phyloP scores from a whole-genome alignment of 2,888 invertebrate genomes.

The Sicus ferrugineus region DNA sequence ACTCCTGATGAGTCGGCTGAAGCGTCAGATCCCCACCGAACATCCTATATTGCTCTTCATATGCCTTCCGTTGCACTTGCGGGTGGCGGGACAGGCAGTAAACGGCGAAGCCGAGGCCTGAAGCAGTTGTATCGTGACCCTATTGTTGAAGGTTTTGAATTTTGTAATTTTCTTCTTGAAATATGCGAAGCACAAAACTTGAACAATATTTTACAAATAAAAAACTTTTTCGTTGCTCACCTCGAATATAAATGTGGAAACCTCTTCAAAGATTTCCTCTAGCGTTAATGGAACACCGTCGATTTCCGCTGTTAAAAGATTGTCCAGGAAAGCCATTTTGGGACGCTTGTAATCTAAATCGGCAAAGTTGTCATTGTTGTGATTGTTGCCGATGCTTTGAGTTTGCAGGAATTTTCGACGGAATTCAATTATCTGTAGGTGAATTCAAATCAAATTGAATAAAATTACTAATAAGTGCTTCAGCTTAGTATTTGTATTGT shows the following conservation, averaged over 20 bases:
- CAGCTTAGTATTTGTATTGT: too few species aligned
- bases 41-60: constrained; percentile 65
- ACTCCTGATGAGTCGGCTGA: constrained; percentile 46
- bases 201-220: neutral
- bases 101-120: constrained; percentile 67
- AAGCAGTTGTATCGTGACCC: constrained; percentile 70
- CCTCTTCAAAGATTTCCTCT: constrained; percentile 53
- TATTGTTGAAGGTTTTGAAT: constrained; percentile 42
- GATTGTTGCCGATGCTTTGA: neutral
- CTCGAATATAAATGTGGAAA: constrained; percentile 56
- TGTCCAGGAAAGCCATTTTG: constrained; percentile 55
- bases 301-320: constrained; percentile 50
- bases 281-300: constrained; percentile 49
- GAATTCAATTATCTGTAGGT: constrained; percentile 5
- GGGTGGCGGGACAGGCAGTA: constrained; percentile 66
- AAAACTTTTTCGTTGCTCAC: constrained; percentile 38
- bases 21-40: constrained; percentile 59
- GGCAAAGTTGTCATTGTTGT: constrained; percentile 15
- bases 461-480: too few species aligned
- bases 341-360: constrained; percentile 43
- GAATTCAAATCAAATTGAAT: too few species aligned
- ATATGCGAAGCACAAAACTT: neutral
- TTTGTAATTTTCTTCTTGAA: neutral
- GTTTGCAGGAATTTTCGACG: constrained; percentile 2
- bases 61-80: constrained; percentile 66